phyloP scores from a whole-genome alignment of 2,113 vertebrate genomes.

The Setophaga coronata region DNA sequence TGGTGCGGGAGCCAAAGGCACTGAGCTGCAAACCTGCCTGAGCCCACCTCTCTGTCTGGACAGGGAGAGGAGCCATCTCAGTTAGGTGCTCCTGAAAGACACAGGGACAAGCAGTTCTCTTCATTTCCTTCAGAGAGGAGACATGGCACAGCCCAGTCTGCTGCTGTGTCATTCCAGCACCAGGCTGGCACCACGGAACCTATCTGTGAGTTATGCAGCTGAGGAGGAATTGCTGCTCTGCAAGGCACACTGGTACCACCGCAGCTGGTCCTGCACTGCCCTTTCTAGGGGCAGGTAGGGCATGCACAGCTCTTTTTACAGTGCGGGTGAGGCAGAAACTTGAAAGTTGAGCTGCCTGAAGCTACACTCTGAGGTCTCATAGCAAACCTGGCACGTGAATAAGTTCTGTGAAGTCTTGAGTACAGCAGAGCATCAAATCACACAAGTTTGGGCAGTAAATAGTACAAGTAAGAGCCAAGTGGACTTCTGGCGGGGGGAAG shows the following conservation, averaged over 20 bases:
- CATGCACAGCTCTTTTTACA: not conserved
- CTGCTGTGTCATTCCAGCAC: not conserved
- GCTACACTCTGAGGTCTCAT: not conserved
- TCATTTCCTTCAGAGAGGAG: not conserved
- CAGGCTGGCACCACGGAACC: not conserved
- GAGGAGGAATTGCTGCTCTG: not conserved
- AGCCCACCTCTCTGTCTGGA: accelerated
- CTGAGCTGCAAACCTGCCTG: not conserved
- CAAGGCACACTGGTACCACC: not conserved
- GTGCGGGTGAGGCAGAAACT: not conserved
- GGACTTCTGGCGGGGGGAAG: not conserved
- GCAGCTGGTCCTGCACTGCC: not conserved
- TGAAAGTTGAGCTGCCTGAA: not conserved
- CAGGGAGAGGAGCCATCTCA: not conserved
- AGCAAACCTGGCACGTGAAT: not conserved
- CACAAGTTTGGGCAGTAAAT: not conserved
- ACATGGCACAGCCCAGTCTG: not conserved
- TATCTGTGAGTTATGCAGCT: accelerated
- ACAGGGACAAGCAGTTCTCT: not conserved
- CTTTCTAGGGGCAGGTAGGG: not conserved
- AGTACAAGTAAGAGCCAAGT: not conserved
- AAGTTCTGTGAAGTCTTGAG: not conserved
- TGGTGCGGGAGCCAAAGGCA: not conserved
- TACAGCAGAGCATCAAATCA: not conserved
- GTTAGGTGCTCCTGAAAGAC: not conserved